Conservation (phyloP, 2,113 vertebrate species). For the Istiophorus platypterus region DNA sequence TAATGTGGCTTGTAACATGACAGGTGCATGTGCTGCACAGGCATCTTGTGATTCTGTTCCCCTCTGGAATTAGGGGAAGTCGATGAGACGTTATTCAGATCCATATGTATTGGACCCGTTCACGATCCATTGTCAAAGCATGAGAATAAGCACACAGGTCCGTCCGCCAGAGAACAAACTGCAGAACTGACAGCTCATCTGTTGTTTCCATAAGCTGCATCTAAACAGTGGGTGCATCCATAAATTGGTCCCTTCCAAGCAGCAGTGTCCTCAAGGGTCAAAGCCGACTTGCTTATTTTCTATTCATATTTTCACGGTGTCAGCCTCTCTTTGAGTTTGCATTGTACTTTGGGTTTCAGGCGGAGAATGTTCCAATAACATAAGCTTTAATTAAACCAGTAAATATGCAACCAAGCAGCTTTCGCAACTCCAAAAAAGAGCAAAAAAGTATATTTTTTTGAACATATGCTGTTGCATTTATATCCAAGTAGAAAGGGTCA, state of each 20-base stretch:
- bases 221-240: conserved; percentile 7
- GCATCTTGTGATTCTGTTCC: conserved; percentile 15
- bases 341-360: conserved; percentile 4
- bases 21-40: conserved; percentile 22
- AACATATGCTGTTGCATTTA: conserved; percentile 2
- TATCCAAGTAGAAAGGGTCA: background rate
- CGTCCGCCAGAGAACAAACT: background rate
- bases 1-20: background rate
- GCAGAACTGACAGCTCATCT: conserved; percentile 10
- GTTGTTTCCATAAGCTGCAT: conserved; percentile 1
- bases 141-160: background rate
- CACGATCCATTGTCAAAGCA: conserved; percentile 25
- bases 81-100: conserved; percentile 65
- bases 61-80: conserved; percentile 46
- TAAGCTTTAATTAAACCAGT: conserved; percentile 19
- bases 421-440: background rate
- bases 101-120: conserved; percentile 28
- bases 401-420: conserved; percentile 15
- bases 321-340: conserved; percentile 21
- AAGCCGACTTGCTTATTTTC: conserved; percentile 18
- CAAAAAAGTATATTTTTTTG: background rate
- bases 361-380: conserved; percentile 28
- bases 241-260: conserved; percentile 20
- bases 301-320: conserved; percentile 40
- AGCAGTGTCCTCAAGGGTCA: conserved; percentile 28